Evolutionary conservation across 2,113 vertebrate genomes (phyloP).

Genomic region (Danio rerio): GRCz12tu NC_133197.1:33982001-33982500

Average conservation of each 20-base stretch:
- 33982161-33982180: background rate
- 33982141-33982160: slow-evolving; percentile 10
- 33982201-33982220: background rate
- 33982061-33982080: slow-evolving; percentile 22
- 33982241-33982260: background rate
- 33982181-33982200: slow-evolving; percentile 11
- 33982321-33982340: too few species aligned
- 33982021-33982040: background rate
- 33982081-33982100: slow-evolving; percentile 2
- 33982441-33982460: too few species aligned
- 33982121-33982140: background rate
- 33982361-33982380: too few species aligned
- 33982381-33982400: too few species aligned
- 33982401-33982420: too few species aligned
- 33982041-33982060: slow-evolving; percentile 22
- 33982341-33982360: too few species aligned
- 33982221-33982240: background rate
- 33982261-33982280: background rate
- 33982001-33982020: slow-evolving; percentile 29
- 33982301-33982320: too few species aligned
- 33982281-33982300: too few species aligned
- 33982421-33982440: too few species aligned
- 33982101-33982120: background rate
- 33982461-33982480: too few species aligned
- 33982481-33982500: too few species aligned